Percentiles rank a stretch among this genome's conserved stretches.
These are phyloP conservation scores for Heliocidaris tuberculata DNA, from an alignment of 35 echinoderm and acorn worm species.

Conservation along the genomic window DNA sequence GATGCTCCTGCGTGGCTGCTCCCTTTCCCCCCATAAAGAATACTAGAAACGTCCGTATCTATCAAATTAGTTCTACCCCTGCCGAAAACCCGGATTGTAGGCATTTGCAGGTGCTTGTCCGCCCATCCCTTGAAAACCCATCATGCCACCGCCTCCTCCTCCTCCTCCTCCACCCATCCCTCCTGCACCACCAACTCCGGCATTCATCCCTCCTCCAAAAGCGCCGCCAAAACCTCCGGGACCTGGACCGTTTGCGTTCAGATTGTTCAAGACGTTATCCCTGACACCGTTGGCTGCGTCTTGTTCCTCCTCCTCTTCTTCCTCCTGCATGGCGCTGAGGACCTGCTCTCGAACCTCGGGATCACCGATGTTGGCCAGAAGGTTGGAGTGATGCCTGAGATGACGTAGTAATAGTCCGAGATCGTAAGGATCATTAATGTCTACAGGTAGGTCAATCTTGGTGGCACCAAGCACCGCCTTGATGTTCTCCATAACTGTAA, in stretches of 20 bases:
- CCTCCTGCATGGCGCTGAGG: constrained; percentile 69
- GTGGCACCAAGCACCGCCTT: constrained; percentile 73
- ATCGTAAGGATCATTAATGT: constrained; percentile 91
- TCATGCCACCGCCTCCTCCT: background rate
- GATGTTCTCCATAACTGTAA: constrained; percentile 68
- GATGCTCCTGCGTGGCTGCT: background rate
- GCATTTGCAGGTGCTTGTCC: too few relatives aligned
- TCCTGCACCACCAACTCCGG: too few relatives aligned
- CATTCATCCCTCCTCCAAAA: background rate
- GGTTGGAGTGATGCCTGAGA: constrained; percentile 79
- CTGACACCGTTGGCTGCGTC: background rate
- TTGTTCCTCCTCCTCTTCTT: constrained; percentile 42
- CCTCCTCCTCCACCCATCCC: background rate
- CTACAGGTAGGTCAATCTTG: constrained; percentile 87
- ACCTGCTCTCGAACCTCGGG: constrained; percentile 68
- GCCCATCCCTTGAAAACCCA: background rate
- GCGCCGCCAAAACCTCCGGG: background rate
- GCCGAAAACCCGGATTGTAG: background rate
- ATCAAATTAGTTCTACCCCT: background rate
- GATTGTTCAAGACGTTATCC: background rate
- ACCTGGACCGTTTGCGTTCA: too few relatives aligned
- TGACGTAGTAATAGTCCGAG: constrained; percentile 82
- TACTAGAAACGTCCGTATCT: too few relatives aligned
- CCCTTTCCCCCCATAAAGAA: too few relatives aligned
- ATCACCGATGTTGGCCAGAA: constrained; percentile 77